Evolutionary conservation across 2,113 vertebrate genomes (phyloP).

Genomic region (Pantherophis guttatus): DNA sequence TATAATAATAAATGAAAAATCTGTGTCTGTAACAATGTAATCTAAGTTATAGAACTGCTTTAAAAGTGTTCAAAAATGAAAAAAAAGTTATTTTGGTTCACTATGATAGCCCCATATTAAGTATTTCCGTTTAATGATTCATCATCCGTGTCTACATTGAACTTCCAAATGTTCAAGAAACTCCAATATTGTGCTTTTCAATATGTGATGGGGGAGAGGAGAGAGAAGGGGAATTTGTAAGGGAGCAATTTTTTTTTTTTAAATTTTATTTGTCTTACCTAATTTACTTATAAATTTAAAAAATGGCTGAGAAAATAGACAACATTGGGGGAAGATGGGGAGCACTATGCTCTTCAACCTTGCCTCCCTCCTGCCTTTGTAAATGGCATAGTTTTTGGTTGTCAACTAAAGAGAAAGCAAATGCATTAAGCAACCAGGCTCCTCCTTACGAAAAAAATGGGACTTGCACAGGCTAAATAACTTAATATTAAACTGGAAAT

Average conservation of each 20-base stretch:
- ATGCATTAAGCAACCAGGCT: neutral
- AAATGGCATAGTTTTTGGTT: neutral
- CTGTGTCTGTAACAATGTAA: neutral
- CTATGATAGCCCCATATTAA: neutral
- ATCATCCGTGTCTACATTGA: slow-evolving; percentile 13
- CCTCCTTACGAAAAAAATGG: neutral
- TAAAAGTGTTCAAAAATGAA: slow-evolving; percentile 21
- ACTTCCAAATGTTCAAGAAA: slow-evolving; percentile 12
- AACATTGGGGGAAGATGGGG: neutral
- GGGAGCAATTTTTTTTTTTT: neutral
- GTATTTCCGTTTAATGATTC: slow-evolving; percentile 21
- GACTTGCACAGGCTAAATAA: neutral
- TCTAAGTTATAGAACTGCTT: slow-evolving; percentile 6
- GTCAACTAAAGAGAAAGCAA: neutral
- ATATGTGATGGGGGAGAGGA: neutral
- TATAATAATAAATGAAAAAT: slow-evolving; percentile 24
- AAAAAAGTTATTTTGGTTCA: slow-evolving; percentile 9
- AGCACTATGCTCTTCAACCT: neutral
- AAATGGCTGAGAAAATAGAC: neutral
- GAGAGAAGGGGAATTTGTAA: neutral
- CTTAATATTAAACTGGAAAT: neutral
- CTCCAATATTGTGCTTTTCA: neutral
- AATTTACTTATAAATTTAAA: neutral
- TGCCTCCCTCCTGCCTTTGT: neutral
- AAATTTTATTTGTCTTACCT: neutral